These are phyloP conservation scores for Hephaestus fuliginosus DNA, from an alignment of 2,797 vertebrate species.

Conservation along the genomic window DNA sequence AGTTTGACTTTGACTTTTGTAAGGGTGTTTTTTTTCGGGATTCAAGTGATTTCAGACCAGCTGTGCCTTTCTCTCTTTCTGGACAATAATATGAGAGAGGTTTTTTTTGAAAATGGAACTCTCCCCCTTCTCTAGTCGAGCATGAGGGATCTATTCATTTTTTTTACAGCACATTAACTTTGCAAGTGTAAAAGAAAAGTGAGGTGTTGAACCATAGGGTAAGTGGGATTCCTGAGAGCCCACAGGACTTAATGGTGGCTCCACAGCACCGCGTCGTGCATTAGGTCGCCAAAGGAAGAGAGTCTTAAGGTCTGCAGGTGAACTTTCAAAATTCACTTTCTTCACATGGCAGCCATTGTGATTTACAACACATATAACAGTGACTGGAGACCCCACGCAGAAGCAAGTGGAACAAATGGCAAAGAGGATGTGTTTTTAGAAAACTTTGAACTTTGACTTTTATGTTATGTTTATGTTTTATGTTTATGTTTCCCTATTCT, in stretches of 20 bases:
- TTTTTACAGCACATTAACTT: slow-evolving; percentile 67
- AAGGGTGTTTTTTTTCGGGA: not conserved
- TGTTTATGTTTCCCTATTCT: not conserved
- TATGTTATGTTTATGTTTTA: too few species aligned
- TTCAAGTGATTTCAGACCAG: not conserved
- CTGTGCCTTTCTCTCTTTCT: slow-evolving; percentile 15
- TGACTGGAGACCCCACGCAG: slow-evolving; percentile 7
- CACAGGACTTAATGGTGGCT: slow-evolving; percentile 48
- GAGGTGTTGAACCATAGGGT: slow-evolving; percentile 62
- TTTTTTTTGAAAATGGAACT: slow-evolving; percentile 36
- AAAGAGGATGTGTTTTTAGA: not conserved
- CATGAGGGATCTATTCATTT: slow-evolving; percentile 61
- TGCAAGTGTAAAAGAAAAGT: slow-evolving; percentile 56
- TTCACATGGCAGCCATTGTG: slow-evolving; percentile 33
- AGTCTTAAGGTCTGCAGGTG: slow-evolving; percentile 42
- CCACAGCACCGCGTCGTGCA: slow-evolving; percentile 32
- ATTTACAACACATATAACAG: slow-evolving; percentile 40
- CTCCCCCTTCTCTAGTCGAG: slow-evolving; percentile 25
- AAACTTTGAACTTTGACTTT: slow-evolving; percentile 2
- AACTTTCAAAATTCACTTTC: slow-evolving; percentile 21
- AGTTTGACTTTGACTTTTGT: not conserved
- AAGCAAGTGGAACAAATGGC: slow-evolving; percentile 13
- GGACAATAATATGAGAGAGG: slow-evolving; percentile 12
- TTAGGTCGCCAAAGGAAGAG: slow-evolving; percentile 42
- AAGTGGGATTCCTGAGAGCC: slow-evolving; percentile 55